These are phyloP conservation scores for Meloe dianella DNA, from an alignment of 2,888 invertebrate species.

Conservation along the genomic window DNA sequence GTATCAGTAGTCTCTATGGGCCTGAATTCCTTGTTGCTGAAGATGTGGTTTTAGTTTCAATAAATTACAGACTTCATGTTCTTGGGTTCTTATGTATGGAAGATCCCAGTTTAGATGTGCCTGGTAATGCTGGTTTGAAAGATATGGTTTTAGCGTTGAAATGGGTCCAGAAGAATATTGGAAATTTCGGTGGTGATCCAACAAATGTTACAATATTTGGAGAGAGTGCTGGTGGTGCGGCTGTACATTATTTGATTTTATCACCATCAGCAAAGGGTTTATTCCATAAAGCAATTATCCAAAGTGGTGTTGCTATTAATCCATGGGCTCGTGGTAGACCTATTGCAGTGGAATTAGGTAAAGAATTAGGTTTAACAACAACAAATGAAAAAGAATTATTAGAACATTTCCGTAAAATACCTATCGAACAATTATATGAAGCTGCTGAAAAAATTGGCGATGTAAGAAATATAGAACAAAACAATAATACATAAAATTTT, in stretches of 20 bases:
- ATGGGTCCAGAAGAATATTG: slow-evolving; percentile 62
- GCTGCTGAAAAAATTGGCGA: slow-evolving; percentile 39
- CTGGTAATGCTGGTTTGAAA: slow-evolving; percentile 64
- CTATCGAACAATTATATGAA: slow-evolving; percentile 38
- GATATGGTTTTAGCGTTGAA: slow-evolving; percentile 62
- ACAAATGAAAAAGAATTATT: slow-evolving; percentile 45
- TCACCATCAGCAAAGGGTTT: slow-evolving; percentile 59
- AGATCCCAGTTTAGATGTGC: slow-evolving; percentile 59
- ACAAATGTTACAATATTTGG: slow-evolving; percentile 64
- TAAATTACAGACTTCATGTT: slow-evolving; percentile 55
- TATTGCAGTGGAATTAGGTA: slow-evolving; percentile 39
- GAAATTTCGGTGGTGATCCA: slow-evolving; percentile 61
- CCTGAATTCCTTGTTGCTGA: slow-evolving; percentile 54
- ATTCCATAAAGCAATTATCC: slow-evolving; percentile 51
- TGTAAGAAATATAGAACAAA: slow-evolving; percentile 36
- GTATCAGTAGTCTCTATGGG: slow-evolving; percentile 48
- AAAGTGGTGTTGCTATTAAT: slow-evolving; percentile 47
- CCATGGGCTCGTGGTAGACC: slow-evolving; percentile 44
- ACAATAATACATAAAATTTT: background rate
- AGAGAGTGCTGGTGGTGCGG: slow-evolving; percentile 63
- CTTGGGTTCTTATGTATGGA: slow-evolving; percentile 61
- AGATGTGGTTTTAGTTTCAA: slow-evolving; percentile 54
- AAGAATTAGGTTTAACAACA: slow-evolving; percentile 42
- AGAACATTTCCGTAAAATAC: slow-evolving; percentile 41
- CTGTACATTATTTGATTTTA: slow-evolving; percentile 61